phyloP scores from a whole-genome alignment of 2,113 vertebrate species.

The Patagioenas fasciata region DNA sequence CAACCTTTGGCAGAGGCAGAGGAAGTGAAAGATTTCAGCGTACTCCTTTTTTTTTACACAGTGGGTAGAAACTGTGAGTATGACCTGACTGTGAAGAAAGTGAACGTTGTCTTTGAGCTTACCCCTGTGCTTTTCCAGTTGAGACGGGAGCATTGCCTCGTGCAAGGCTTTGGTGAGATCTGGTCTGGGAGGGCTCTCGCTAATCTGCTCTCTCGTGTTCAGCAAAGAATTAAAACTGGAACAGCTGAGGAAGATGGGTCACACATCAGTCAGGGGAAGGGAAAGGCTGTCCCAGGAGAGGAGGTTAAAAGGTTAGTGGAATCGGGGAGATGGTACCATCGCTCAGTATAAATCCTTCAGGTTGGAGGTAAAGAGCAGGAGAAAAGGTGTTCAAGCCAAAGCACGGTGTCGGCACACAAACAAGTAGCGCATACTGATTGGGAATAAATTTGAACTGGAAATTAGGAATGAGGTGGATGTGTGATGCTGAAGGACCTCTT shows the following conservation, averaged over 20 bases:
- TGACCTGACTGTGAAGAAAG: neutral
- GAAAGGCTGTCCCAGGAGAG: neutral
- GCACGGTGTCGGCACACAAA: neutral
- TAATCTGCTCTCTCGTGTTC: neutral
- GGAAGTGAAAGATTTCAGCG: neutral
- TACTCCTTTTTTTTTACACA: neutral
- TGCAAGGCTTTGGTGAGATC: neutral
- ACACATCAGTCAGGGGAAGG: neutral
- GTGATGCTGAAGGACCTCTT: neutral
- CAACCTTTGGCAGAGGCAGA: neutral
- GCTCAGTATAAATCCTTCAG: neutral
- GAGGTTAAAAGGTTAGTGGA: neutral
- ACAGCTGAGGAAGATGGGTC: neutral
- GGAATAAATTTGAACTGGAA: constrained; percentile 4
- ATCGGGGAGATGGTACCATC: neutral
- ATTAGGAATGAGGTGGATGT: neutral
- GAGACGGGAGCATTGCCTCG: neutral
- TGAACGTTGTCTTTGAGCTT: neutral
- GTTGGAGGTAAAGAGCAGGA: neutral
- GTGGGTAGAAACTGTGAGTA: neutral
- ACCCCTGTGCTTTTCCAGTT: neutral
- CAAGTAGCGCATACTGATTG: neutral
- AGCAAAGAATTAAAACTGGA: neutral
- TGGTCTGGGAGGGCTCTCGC: neutral
- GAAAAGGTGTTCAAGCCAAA: neutral